Percentiles rank a stretch among this genome's conserved stretches.
Evolutionary conservation across 2,888 invertebrate genomes (phyloP).

Genomic region (Blastobasis adustella): DNA sequence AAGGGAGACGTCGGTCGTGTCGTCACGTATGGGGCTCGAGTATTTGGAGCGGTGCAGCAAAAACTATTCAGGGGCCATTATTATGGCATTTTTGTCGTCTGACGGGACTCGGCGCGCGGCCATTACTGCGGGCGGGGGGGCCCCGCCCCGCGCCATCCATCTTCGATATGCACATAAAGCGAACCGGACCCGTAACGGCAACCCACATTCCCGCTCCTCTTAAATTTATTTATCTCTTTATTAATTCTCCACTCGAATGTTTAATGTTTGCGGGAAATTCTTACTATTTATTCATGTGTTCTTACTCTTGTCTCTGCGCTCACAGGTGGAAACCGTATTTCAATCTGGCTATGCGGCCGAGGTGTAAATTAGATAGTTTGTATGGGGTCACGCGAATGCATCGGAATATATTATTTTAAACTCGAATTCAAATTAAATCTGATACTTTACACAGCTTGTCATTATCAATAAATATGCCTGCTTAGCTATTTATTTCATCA

Average conservation of each 20-base stretch:
- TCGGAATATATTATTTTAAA: no score
- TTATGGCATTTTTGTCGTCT: constrained; percentile 77
- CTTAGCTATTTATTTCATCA: no score
- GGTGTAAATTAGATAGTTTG: no score
- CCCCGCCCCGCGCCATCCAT: constrained; percentile 53
- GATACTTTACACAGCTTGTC: no score
- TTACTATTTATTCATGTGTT: constrained; percentile 1
- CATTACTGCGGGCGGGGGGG: constrained; percentile 52
- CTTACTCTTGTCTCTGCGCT: no score
- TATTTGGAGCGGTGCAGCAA: constrained; percentile 73
- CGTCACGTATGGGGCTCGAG: constrained; percentile 64
- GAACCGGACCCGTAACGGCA: constrained; percentile 69
- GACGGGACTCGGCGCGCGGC: constrained; percentile 68
- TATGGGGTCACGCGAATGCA: no score
- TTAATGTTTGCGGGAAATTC: constrained; percentile 51
- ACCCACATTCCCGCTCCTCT: constrained; percentile 70
- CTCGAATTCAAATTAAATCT: no score
- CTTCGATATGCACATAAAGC: constrained; percentile 73
- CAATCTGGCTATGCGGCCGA: no score
- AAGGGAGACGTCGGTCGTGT: constrained; percentile 68
- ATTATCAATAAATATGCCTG: no score
- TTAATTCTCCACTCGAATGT: constrained; percentile 69
- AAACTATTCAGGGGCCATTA: constrained; percentile 72
- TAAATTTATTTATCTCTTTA: constrained; percentile 74
- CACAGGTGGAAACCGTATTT: no score